Evolutionary conservation across 2,797 vertebrate genomes (phyloP).

Genomic region (Pseudochromis fuscus): DNA sequence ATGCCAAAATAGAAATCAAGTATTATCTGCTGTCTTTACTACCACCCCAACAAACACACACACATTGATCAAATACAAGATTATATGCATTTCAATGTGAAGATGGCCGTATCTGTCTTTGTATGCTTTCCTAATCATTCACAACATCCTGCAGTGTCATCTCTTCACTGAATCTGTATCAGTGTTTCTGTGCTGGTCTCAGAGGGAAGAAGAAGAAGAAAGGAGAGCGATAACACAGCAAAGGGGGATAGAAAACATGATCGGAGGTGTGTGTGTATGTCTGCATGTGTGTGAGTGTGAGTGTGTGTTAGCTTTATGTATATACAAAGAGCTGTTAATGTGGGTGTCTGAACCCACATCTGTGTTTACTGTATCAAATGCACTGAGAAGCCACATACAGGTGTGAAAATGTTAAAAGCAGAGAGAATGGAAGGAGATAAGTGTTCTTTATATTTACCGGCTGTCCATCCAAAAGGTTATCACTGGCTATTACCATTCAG

Average conservation of each 20-base stretch:
- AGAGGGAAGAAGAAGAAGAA: background rate
- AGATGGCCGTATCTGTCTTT: no score
- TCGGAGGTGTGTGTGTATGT: conserved; percentile 15
- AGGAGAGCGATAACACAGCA: conserved; percentile 15
- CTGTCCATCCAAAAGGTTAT: conserved; percentile 71
- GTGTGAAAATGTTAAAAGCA: conserved; percentile 15
- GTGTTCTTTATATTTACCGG: conserved; percentile 55
- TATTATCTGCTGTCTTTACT: no score
- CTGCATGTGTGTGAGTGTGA: background rate
- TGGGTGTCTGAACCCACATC: background rate
- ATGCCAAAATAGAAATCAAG: no score
- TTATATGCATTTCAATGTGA: no score
- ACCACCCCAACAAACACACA: no score
- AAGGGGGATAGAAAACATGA: conserved; percentile 14
- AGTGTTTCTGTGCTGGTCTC: background rate
- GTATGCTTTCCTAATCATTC: no score
- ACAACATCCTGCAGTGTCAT: background rate
- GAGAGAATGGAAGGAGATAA: conserved; percentile 20
- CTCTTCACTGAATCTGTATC: no score
- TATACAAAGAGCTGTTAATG: background rate
- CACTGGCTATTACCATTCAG: conserved; percentile 59
- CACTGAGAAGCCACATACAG: background rate
- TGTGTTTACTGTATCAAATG: conserved; percentile 14
- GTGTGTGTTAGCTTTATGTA: background rate
- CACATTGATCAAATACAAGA: no score